Base-by-base conservation (phyloP, 2,888 invertebrate species). In the Sympetrum striolatum region DNA sequence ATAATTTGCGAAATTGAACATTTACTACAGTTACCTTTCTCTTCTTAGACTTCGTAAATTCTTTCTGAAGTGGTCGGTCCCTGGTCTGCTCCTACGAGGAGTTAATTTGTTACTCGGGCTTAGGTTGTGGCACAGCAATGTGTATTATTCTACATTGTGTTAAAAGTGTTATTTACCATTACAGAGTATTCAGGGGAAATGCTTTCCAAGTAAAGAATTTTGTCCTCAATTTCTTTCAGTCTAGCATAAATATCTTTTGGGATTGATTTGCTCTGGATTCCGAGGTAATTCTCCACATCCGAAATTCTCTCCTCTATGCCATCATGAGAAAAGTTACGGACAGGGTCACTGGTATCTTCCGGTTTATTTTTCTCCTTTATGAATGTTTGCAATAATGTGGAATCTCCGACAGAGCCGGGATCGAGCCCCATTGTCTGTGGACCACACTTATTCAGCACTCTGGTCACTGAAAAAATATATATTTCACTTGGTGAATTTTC, bases 151-250 rank as follows among this genome's bases (percentile, higher is more conserved):
- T 53, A 53, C 18, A 25, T 73, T 0, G 12, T 73, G 1, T 4
- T 8, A n/a, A 81, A 58, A 6, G 31, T 53, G 18, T 35, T 15
- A 82, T 14, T 35, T 22, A 82, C 31, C 31, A 82, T 0, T n/a
- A 18, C 12, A 58, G 96, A 95, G 93, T 98, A 98, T 93, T 98
- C 98, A 0, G 98, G 98, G 73, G 97, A 98, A 90, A 97, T 93
- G 0, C 97, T 95, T 93, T 98, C 97, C 91, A 98, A 93, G 91
- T 95, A 94, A 12, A 97, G 94, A 90, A 98, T 95, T 91, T 96
- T 95, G 92, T 97, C 96, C 93, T 98, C 98, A 92, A 98, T 95
- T 0, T 94, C 94, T 93, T 97, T 97, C 8, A 98, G 93, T 53
- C 98, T 94, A 91, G 94, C 94, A 92, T 96, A 97, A 58, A 98